These are phyloP conservation scores for Lampris megalopsis DNA, from an alignment of 2,113 vertebrate genomes.

Conservation along the genomic window DNA sequence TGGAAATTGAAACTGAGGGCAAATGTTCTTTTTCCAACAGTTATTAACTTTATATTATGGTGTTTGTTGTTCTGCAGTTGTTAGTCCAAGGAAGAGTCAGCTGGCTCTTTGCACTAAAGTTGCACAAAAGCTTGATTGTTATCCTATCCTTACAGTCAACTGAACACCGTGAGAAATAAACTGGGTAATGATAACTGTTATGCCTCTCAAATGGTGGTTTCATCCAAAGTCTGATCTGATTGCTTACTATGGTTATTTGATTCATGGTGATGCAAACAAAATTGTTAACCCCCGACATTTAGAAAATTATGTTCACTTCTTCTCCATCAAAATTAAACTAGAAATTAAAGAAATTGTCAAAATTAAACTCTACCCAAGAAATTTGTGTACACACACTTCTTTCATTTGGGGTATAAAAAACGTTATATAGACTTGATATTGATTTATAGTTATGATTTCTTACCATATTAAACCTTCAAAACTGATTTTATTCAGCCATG, in stretches of 20 bases:
- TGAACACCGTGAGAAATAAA: background rate
- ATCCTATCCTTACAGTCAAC: background rate
- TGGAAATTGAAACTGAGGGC: background rate
- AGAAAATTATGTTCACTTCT: background rate
- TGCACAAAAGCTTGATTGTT: conserved; percentile 2
- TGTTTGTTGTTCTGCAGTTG: background rate
- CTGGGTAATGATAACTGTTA: background rate
- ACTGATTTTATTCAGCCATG: too few relatives aligned
- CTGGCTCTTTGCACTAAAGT: background rate
- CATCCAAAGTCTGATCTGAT: background rate
- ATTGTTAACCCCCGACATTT: background rate
- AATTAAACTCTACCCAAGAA: too few relatives aligned
- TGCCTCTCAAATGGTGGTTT: background rate
- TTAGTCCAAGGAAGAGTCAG: background rate
- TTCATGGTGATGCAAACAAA: background rate
- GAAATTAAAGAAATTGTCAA: too few relatives aligned
- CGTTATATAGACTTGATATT: too few relatives aligned
- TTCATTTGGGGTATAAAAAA: too few relatives aligned
- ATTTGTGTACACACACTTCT: too few relatives aligned
- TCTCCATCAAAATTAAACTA: too few relatives aligned
- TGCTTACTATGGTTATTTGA: background rate
- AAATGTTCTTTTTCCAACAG: background rate
- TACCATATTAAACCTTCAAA: too few relatives aligned
- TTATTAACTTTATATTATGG: background rate
- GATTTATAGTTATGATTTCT: too few relatives aligned